Evolutionary conservation across 2,113 vertebrate genomes (phyloP).

Genomic region (Bos indicus): DNA sequence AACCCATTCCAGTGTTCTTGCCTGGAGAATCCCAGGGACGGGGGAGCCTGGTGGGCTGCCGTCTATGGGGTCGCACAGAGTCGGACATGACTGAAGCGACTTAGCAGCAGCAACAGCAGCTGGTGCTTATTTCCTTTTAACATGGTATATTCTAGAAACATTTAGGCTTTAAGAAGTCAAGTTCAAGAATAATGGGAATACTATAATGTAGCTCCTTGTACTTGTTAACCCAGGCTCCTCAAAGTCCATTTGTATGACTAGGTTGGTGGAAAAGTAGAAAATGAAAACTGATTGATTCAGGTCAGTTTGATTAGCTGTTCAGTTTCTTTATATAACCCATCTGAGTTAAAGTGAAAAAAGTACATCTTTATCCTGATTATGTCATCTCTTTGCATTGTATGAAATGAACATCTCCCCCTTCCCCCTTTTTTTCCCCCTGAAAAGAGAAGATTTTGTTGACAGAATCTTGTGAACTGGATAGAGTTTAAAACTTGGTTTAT

Average conservation of each 20-base stretch:
- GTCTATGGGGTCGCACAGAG: too few relatives aligned
- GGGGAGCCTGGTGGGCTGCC: too few relatives aligned
- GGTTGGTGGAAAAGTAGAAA: slow-evolving; percentile 31
- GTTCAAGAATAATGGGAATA: background rate
- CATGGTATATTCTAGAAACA: background rate
- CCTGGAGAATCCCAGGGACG: too few relatives aligned
- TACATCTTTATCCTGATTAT: slow-evolving; percentile 21
- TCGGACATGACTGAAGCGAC: too few relatives aligned
- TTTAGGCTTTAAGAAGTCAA: background rate
- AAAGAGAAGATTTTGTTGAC: slow-evolving; percentile 28
- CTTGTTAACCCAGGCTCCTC: background rate
- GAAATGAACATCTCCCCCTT: background rate
- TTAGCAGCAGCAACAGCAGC: too few relatives aligned
- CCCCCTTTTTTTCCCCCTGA: background rate
- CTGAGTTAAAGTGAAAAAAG: slow-evolving; percentile 20
- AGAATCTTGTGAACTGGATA: slow-evolving; percentile 18
- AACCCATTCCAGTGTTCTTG: too few relatives aligned
- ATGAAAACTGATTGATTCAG: slow-evolving; percentile 8
- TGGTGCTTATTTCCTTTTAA: slow-evolving; percentile 1
- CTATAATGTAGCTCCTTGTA: background rate
- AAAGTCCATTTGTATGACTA: background rate
- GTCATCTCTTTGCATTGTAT: slow-evolving; percentile 13
- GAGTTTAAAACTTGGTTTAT: slow-evolving; percentile 31
- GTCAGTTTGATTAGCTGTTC: background rate
- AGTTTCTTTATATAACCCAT: slow-evolving; percentile 16